These are phyloP conservation scores for Andrena haemorrhoa DNA, from an alignment of 2,888 invertebrate species.

Conservation along the genomic window DNA sequence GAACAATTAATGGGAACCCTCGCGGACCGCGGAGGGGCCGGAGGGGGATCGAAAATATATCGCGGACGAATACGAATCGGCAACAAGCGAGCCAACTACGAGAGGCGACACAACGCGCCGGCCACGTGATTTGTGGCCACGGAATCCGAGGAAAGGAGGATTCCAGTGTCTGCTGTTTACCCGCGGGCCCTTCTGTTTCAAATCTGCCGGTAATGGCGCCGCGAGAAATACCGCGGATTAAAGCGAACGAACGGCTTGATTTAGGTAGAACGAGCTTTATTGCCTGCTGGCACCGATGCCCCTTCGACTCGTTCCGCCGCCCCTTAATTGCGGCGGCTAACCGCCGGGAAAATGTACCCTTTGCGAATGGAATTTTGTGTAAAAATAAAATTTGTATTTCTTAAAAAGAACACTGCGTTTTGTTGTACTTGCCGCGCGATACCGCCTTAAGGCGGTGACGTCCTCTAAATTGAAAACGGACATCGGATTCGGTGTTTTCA, in stretches of 20 bases:
- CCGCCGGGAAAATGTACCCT: conserved; percentile 16
- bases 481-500: too few relatives aligned
- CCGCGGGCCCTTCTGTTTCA: conserved; percentile 36
- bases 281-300: conserved; percentile 4
- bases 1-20: conserved; percentile 67
- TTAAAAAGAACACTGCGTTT: too few relatives aligned
- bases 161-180: conserved; percentile 44
- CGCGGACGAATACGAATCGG: conserved; percentile 51
- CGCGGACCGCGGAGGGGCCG: conserved; percentile 23
- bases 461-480: too few relatives aligned
- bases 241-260: conserved; percentile 32
- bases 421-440: too few relatives aligned
- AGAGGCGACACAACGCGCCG: conserved; percentile 2
- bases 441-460: too few relatives aligned
- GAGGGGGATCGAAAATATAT: conserved; percentile 43
- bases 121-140: conserved; percentile 44
- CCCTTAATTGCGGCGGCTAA: conserved; percentile 28
- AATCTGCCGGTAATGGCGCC: conserved; percentile 26
- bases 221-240: conserved; percentile 55
- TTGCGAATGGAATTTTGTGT: conserved; percentile 30
- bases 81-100: not conserved
- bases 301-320: not conserved
- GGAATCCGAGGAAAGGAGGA: conserved; percentile 51
- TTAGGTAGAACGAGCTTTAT: conserved; percentile 46
- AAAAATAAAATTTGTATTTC: too few relatives aligned